Evolutionary conservation across 1,140 invertebrate species (phyloP).

Genomic region (Hestina assimilis): DNA sequence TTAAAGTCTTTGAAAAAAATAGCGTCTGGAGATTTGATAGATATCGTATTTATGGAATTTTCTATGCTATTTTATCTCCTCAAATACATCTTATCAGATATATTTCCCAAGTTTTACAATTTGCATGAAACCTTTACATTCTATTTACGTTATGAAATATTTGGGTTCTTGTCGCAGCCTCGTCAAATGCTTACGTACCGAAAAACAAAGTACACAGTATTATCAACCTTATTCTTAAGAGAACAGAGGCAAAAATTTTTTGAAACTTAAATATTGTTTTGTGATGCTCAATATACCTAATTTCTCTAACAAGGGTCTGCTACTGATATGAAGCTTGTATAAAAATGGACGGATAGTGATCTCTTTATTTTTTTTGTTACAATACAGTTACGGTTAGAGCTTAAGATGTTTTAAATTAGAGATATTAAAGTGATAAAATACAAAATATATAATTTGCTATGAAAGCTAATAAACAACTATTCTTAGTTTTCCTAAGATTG

Average conservation of each 20-base stretch:
- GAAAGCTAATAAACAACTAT: too few species aligned
- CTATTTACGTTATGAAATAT: conserved; percentile 9
- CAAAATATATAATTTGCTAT: too few species aligned
- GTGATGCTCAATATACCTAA: background rate
- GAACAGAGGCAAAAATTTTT: background rate
- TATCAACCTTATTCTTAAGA: background rate
- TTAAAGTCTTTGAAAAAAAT: too few species aligned
- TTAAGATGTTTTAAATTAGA: too few species aligned
- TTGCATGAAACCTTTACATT: conserved; percentile 2
- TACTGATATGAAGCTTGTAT: background rate
- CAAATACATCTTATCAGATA: background rate
- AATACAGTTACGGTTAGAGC: too few species aligned
- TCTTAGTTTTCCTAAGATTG: too few species aligned
- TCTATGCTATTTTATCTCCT: background rate
- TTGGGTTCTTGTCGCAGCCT: conserved; percentile 4
- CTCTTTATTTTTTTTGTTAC: too few species aligned
- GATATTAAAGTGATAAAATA: too few species aligned
- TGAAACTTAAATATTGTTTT: background rate
- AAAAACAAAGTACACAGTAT: background rate
- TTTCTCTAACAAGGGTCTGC: background rate
- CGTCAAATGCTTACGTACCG: background rate
- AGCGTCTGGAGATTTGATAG: too few species aligned
- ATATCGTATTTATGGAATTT: background rate
- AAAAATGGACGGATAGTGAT: background rate
- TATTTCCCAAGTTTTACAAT: background rate